Percentiles rank a stretch among this genome's conserved stretches.
Conservation (phyloP, 2,797 vertebrate genomes). For the Mastacembelus armatus region DNA sequence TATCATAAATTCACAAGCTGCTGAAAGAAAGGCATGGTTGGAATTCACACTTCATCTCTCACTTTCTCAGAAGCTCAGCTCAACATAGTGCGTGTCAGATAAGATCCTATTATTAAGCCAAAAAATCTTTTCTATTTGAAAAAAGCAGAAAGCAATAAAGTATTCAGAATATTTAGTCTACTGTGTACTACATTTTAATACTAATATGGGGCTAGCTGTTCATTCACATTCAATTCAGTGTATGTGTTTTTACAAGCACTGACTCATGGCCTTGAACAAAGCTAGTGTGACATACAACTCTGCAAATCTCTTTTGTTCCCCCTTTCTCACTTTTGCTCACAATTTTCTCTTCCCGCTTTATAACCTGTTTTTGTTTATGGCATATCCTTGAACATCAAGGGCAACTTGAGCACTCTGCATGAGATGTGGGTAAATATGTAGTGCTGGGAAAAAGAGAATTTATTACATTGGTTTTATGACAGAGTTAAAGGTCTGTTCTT, state of each 20-base stretch:
- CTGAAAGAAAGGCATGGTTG: slow-evolving; percentile 79
- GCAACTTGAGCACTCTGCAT: not conserved
- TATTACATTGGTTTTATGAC: slow-evolving; percentile 63
- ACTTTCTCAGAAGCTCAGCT: slow-evolving; percentile 66
- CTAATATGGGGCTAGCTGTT: not conserved
- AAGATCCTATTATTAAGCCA: slow-evolving; percentile 65
- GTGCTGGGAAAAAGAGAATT: slow-evolving; percentile 35
- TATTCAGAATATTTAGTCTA: not conserved
- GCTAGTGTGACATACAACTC: not conserved
- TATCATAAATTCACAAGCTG: slow-evolving; percentile 82
- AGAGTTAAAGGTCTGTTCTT: slow-evolving; percentile 33
- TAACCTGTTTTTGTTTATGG: slow-evolving; percentile 32
- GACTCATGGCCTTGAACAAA: not conserved
- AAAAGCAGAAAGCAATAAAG: slow-evolving; percentile 13
- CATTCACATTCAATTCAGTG: not conserved
- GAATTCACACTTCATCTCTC: slow-evolving; percentile 81
- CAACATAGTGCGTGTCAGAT: slow-evolving; percentile 44
- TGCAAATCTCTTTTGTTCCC: not conserved
- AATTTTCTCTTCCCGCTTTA: slow-evolving; percentile 7
- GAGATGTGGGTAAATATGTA: slow-evolving; percentile 25
- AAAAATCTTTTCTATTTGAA: slow-evolving; percentile 16
- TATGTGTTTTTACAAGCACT: slow-evolving; percentile 6
- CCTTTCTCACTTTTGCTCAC: slow-evolving; percentile 6
- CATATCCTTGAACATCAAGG: slow-evolving; percentile 7
- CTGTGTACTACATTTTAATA: not conserved